Evolutionary conservation across 2,113 vertebrate genomes (phyloP).

Genomic region (Panthera leo): DNA sequence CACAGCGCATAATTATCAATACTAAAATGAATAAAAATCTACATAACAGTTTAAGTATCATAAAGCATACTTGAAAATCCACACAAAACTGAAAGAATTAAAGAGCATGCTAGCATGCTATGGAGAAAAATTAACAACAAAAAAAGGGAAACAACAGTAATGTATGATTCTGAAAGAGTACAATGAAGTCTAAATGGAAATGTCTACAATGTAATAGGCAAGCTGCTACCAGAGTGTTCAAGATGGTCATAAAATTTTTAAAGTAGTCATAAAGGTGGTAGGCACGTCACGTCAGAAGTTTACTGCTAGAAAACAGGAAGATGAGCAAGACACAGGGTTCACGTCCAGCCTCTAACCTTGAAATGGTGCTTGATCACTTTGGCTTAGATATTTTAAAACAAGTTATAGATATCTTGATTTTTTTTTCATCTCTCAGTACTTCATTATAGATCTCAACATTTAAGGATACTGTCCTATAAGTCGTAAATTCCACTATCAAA

Average conservation of each 20-base stretch:
- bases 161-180: not conserved
- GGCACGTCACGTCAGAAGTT: not conserved
- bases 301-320: not conserved
- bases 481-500: not conserved
- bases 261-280: not conserved
- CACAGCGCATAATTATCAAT: not conserved
- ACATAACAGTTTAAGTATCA: not conserved
- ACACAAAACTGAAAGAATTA: not conserved
- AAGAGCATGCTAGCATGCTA: not conserved
- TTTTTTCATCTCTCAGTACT: not conserved
- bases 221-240: not conserved
- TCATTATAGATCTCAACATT: not conserved
- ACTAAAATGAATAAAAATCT: not conserved
- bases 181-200: slow-evolving; percentile 8
- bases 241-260: not conserved
- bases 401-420: not conserved
- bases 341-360: not conserved
- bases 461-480: not conserved
- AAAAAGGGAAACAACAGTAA: not conserved
- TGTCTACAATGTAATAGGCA: not conserved
- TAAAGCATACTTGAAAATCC: not conserved
- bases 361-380: not conserved
- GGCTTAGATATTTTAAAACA: slow-evolving; percentile 6
- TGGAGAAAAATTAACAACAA: not conserved
- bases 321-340: not conserved